Percentiles rank a stretch among this genome's conserved stretches.
These are phyloP conservation scores for Triops longicaudatus DNA, from an alignment of 1,140 invertebrate species.

Conservation along the genomic window DNA sequence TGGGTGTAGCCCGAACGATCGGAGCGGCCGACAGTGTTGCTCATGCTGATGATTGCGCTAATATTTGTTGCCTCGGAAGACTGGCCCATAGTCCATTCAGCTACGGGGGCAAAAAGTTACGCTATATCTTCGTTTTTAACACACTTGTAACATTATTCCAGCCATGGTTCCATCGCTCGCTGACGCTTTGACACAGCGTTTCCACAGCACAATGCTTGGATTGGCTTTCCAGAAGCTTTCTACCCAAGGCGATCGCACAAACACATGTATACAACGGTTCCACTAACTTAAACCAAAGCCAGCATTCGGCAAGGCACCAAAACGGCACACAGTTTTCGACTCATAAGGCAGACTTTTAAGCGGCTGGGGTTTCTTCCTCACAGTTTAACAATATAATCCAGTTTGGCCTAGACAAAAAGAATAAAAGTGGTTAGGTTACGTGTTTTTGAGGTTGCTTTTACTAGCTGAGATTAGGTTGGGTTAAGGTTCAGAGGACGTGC, in stretches of 20 bases:
- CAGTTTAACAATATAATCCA: neutral
- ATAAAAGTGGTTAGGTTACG: neutral
- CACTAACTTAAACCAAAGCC: no score
- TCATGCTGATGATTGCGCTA: slow-evolving; percentile 27
- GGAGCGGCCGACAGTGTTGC: slow-evolving; percentile 28
- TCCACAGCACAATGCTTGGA: no score
- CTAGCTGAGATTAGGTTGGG: neutral
- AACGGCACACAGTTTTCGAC: no score
- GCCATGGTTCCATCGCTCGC: no score
- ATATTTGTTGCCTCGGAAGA: slow-evolving; percentile 1
- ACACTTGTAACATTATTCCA: neutral
- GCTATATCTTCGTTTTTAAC: neutral
- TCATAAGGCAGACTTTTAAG: no score
- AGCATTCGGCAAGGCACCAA: no score
- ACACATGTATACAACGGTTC: no score
- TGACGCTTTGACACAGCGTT: no score
- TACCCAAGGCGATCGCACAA: no score
- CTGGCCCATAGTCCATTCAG: slow-evolving; percentile 26
- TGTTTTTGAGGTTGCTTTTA: neutral
- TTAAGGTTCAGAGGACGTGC: neutral
- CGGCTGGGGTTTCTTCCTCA: neutral
- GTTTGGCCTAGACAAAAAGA: neutral
- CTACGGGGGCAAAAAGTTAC: neutral
- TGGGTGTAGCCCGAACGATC: slow-evolving; percentile 64
- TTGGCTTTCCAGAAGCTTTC: no score